Percentiles rank a stretch among this genome's conserved stretches.
Conservation (phyloP, 2,113 vertebrate species). For the Periophthalmodon schlosseri region DNA sequence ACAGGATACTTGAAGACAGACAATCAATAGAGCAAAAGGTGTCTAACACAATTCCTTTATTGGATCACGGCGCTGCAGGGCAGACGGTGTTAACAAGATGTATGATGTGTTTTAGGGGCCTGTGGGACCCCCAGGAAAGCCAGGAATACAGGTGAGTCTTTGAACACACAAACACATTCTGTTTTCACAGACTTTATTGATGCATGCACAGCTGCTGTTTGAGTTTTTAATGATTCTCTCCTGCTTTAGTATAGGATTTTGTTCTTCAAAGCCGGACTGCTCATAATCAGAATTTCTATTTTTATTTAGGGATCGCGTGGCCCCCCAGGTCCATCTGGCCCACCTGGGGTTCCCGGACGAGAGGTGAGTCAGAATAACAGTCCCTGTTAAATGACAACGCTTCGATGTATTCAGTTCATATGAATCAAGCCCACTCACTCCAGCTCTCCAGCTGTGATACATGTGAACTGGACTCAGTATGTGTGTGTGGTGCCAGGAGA, state of each 20-base stretch:
- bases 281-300: conserved; percentile 10
- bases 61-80: conserved; percentile 62
- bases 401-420: conserved; percentile 38
- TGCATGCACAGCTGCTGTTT: neutral
- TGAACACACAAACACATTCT: conserved; percentile 31
- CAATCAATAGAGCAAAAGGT: conserved; percentile 72
- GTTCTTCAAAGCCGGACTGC: neutral
- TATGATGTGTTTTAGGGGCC: conserved; percentile 82
- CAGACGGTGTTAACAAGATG: conserved; percentile 63
- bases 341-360: conserved; percentile 81
- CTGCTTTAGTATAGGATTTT: neutral
- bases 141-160: conserved; percentile 85
- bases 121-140: conserved; percentile 83
- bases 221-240: conserved; percentile 8
- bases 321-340: conserved; percentile 83
- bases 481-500: conserved; percentile 27
- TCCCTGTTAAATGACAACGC: conserved; percentile 37
- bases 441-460: conserved; percentile 46
- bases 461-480: conserved; percentile 37
- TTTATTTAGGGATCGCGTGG: conserved; percentile 85
- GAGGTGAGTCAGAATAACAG: conserved; percentile 77
- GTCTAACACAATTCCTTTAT: conserved; percentile 64
- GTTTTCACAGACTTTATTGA: conserved; percentile 17
- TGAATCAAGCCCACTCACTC: conserved; percentile 42
- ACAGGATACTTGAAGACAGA: conserved; percentile 53